Base-by-base conservation (phyloP, 35 echinoderm and acorn worm genomes). In the Lytechinus pictus region DNA sequence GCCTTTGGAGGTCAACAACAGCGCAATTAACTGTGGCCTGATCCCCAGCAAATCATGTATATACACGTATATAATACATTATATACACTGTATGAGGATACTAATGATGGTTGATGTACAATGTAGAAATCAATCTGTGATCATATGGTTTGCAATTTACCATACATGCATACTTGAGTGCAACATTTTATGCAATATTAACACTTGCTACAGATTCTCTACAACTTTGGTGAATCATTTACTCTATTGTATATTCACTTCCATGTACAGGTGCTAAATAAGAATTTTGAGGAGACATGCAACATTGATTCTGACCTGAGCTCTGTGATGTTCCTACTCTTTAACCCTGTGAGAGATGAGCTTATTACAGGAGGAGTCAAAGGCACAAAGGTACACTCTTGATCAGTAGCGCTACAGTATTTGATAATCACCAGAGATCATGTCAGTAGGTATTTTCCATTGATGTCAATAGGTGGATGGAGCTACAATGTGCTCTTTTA, bases 251-350 rank as follows among this genome's bases (percentile, higher is more conserved):
- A 71, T 71, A 7, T 79, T 90, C 24, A 51, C 88, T 21, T 54
- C 88, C 52, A 5, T 16, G 28, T 52, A 86, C 95, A 99, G 98
- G 98, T 99, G 28, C 86, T 99, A 87, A 99, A 99, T 95, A 99
- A 97, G 53, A 95, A 99, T 61, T 99, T 99, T 96, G 96, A 99
- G 19, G 98, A 99, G 71, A 99, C 98, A 12, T 99, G 98, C 72
- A 96, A 96, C 28, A 97, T 97, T 53, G 96, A 96, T 87, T 99
- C 97, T 27, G 98, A 97, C 61, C 95, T 99, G 3, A 99, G 98
- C 54, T 99, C 98, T 14, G 98, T 99, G 8, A 99, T 99, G 98
- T 99, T 99, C 86, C 95, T 99, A 54, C 55, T 99, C 11, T 99
- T 99, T 92, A 99, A 99, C 56, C 98, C 98, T 56, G 95, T 97